A percentile compares a stretch with the other conserved stretches of the same genome.
Evolutionary conservation across 2,797 vertebrate genomes (phyloP).

Genomic region (Parotocinclus haroldoi): DNA sequence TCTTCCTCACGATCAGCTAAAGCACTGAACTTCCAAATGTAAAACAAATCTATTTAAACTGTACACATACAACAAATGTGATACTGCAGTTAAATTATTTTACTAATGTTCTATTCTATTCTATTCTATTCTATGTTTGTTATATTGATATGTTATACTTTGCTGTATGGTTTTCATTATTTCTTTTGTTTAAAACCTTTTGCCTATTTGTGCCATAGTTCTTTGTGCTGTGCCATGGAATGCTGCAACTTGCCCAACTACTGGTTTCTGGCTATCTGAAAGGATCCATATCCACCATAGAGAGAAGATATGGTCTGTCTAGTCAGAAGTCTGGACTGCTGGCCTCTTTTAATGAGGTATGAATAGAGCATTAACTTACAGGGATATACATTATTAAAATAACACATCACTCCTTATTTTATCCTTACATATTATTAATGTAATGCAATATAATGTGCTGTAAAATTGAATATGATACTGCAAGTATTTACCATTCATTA

Average conservation of each 20-base stretch:
- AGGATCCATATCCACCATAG: slow-evolving; percentile 91
- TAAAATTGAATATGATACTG: no score
- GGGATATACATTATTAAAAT: not conserved
- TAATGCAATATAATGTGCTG: no score
- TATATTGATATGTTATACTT: no score
- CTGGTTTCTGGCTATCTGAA: slow-evolving; percentile 90
- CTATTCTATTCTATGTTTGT: no score
- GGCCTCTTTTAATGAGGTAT: slow-evolving; percentile 90
- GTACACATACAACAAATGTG: no score
- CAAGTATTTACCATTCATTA: not conserved
- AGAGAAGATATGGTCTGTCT: slow-evolving; percentile 88
- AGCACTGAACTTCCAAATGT: not conserved
- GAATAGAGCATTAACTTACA: not conserved
- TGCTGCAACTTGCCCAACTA: slow-evolving; percentile 87
- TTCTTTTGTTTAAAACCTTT: not conserved
- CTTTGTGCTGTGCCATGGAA: slow-evolving; percentile 87
- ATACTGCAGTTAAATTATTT: no score
- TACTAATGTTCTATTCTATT: no score
- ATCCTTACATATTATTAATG: not conserved
- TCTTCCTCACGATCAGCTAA: not conserved
- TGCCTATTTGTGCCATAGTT: slow-evolving; percentile 66
- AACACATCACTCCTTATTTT: not conserved
- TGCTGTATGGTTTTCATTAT: no score
- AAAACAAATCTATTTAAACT: not conserved
- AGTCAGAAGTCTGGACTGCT: slow-evolving; percentile 87